Evolutionary conservation across 2,888 invertebrate genomes (phyloP).

Genomic region (Polylopha cassiicola): DNA sequence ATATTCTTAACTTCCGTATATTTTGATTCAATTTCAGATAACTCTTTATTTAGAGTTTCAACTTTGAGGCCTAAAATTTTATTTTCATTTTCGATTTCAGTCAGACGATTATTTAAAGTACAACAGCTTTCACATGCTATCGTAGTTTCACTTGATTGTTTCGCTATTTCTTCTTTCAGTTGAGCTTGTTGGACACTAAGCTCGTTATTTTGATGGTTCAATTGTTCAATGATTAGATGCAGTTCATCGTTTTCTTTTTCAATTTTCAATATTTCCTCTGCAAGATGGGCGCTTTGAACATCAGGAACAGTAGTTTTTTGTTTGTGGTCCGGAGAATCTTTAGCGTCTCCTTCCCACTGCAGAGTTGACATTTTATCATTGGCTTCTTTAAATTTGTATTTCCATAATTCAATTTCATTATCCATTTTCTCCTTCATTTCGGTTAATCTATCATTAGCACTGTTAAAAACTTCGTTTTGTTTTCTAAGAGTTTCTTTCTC

Average conservation of each 20-base stretch:
- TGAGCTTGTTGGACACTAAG: constrained; percentile 38
- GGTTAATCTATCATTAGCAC: constrained; percentile 85
- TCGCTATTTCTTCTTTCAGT: constrained; percentile 48
- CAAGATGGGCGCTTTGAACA: constrained; percentile 30
- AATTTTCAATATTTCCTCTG: constrained; percentile 54
- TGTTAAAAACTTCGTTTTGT: constrained; percentile 83
- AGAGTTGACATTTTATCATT: constrained; percentile 78
- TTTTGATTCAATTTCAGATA: constrained; percentile 33
- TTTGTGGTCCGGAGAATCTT: constrained; percentile 39
- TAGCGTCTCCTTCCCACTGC: constrained; percentile 51
- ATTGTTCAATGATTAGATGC: constrained; percentile 50
- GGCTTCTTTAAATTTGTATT: constrained; percentile 83
- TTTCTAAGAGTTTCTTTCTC: constrained; percentile 84
- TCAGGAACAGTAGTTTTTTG: constrained; percentile 12
- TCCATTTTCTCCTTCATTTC: constrained; percentile 91
- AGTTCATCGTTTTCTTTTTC: constrained; percentile 70
- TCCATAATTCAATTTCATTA: constrained; percentile 83
- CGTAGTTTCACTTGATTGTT: constrained; percentile 40
- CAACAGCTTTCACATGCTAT: constrained; percentile 38
- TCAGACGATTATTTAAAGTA: constrained; percentile 37
- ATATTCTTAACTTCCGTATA: constrained; percentile 35
- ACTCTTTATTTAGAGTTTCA: constrained; percentile 9
- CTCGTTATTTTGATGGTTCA: constrained; percentile 52
- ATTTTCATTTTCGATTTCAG: constrained; percentile 23
- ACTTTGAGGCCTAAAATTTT: too few species aligned